These are phyloP conservation scores for Cyclophora albipunctata DNA, from an alignment of 2,888 invertebrate species.

Conservation along the genomic window DNA sequence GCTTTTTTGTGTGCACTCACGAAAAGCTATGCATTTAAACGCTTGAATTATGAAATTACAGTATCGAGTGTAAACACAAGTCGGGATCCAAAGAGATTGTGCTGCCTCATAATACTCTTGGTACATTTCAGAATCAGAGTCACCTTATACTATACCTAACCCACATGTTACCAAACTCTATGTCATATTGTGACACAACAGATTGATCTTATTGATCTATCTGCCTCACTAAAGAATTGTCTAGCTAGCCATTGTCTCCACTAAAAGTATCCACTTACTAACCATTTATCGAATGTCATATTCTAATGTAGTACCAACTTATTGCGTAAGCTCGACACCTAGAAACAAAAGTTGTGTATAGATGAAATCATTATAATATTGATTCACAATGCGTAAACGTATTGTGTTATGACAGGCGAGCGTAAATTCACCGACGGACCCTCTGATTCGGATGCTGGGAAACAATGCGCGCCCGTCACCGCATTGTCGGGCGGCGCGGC, in stretches of 20 bases:
- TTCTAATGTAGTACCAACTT: constrained; percentile 37
- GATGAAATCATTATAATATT: constrained; percentile 65
- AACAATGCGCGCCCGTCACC: constrained; percentile 59
- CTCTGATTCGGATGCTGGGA: constrained; percentile 70
- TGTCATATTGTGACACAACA: background rate
- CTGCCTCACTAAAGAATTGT: no score
- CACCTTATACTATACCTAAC: background rate
- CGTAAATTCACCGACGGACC: constrained; percentile 68
- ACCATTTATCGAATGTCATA: constrained; percentile 46
- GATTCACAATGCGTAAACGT: constrained; percentile 73
- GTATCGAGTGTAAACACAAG: constrained; percentile 67
- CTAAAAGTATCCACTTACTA: constrained; percentile 50
- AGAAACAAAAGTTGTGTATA: constrained; percentile 64
- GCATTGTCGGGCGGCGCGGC: constrained; percentile 39
- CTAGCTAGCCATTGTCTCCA: constrained; percentile 39
- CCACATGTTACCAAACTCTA: background rate
- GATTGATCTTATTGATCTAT: constrained; percentile 31
- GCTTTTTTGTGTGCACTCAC: constrained; percentile 61
- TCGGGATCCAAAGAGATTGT: constrained; percentile 25
- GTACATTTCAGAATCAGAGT: no score
- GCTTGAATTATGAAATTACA: constrained; percentile 74
- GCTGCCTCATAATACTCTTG: background rate
- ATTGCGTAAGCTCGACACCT: constrained; percentile 62
- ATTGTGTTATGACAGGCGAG: constrained; percentile 73
- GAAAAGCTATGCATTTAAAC: constrained; percentile 75